phyloP scores from a whole-genome alignment of 2,113 vertebrate species.

The Hemicordylus capensis region DNA sequence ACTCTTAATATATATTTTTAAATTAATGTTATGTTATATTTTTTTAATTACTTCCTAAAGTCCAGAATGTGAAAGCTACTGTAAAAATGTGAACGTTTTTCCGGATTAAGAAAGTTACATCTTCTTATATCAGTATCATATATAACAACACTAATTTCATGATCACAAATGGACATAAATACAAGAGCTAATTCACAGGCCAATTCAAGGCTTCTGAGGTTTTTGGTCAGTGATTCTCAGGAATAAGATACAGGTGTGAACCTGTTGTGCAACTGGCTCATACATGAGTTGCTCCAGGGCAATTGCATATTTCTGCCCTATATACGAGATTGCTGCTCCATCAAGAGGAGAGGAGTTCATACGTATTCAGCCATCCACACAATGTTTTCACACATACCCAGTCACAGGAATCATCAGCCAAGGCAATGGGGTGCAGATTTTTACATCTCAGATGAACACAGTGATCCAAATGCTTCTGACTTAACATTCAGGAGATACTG shows the following conservation, averaged over 20 bases:
- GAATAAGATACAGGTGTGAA: not conserved
- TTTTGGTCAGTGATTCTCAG: not conserved
- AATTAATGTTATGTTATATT: no score
- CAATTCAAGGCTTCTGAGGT: not conserved
- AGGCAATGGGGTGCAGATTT: not conserved
- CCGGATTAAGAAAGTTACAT: not conserved
- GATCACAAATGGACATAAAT: not conserved
- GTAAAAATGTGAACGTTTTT: not conserved
- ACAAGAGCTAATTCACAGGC: not conserved
- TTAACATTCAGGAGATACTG: accelerated
- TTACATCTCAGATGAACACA: not conserved
- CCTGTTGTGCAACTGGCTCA: not conserved
- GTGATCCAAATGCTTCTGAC: accelerated
- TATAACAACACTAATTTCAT: not conserved
- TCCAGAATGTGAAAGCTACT: not conserved
- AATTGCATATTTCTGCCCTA: not conserved
- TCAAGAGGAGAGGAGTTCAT: not conserved
- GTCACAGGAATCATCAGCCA: not conserved
- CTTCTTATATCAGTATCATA: not conserved
- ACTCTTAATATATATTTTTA: not conserved
- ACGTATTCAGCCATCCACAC: not conserved
- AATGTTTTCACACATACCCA: not conserved
- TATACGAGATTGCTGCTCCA: not conserved
- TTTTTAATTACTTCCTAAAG: not conserved
- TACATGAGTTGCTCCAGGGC: not conserved